A percentile compares a stretch with the other conserved stretches of the same genome.
Evolutionary conservation across 1,140 invertebrate species (phyloP).

Genomic region (Cherax quadricarinatus): DNA sequence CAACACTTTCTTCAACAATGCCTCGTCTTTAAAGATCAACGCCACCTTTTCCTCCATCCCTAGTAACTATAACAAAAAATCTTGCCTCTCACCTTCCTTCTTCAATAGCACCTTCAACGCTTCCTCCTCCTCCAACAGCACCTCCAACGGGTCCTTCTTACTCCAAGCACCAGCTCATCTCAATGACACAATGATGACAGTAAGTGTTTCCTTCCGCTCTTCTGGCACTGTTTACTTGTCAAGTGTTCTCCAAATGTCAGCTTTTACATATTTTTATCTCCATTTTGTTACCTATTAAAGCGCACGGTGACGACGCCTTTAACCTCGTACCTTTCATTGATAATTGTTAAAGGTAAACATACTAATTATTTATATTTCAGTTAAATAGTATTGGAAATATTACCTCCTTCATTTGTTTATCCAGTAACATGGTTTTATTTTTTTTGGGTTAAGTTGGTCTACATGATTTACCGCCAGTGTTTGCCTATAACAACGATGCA

Average conservation of each 20-base stretch:
- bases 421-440: too few species aligned
- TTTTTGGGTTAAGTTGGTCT: too few species aligned
- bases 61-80: not conserved
- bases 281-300: not conserved
- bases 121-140: constrained; percentile 5
- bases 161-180: constrained; percentile 17
- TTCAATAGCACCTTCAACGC: not conserved
- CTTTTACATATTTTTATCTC: too few species aligned
- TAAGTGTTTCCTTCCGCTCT: not conserved
- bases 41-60: not conserved
- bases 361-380: too few species aligned
- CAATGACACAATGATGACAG: constrained; percentile 58
- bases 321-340: not conserved
- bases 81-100: not conserved
- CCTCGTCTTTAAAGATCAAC: not conserved
- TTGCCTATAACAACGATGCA: too few species aligned
- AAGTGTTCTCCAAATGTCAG: too few species aligned
- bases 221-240: too few species aligned
- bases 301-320: not conserved
- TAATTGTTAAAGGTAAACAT: not conserved
- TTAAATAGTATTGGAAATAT: too few species aligned
- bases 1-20: not conserved
- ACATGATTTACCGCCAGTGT: too few species aligned
- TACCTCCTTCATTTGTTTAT: too few species aligned
- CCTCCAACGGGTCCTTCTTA: constrained; percentile 25